Percentiles rank a stretch among this genome's conserved stretches.
Evolutionary conservation across 2,797 vertebrate genomes (phyloP).

Genomic region (Alauda arvensis): DNA sequence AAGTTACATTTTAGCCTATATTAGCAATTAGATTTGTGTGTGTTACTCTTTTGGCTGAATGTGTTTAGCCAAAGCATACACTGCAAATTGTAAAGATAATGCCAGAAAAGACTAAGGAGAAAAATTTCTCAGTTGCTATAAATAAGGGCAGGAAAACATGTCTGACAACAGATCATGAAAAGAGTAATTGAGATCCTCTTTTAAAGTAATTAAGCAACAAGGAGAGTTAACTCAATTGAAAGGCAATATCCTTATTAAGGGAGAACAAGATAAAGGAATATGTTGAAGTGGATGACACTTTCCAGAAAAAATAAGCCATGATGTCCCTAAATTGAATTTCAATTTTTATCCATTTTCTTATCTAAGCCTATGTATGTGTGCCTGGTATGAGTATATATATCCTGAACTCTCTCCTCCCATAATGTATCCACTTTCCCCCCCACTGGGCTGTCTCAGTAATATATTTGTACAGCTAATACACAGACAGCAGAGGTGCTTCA

Average conservation of each 20-base stretch:
- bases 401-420: background rate
- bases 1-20: background rate
- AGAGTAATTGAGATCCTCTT: conserved; percentile 1
- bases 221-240: conserved; percentile 21
- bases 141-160: background rate
- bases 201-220: conserved; percentile 14
- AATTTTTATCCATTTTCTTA: background rate
- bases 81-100: background rate
- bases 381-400: background rate
- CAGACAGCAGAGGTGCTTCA: background rate
- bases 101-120: conserved; percentile 15
- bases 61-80: background rate
- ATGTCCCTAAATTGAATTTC: background rate
- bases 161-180: background rate
- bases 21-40: background rate
- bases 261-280: background rate
- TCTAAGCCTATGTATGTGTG: background rate
- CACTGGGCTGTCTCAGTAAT: background rate
- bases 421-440: background rate
- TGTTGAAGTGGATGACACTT: conserved; percentile 10
- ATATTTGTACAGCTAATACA: background rate
- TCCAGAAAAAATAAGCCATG: conserved; percentile 13
- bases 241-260: conserved; percentile 42
- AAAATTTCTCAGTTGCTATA: background rate
- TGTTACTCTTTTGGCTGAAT: background rate